A percentile compares a stretch with the other conserved stretches of the same genome.
These are phyloP conservation scores for Nannospalax galili DNA, from an alignment of 2,113 vertebrate species.

Conservation along the genomic window DNA sequence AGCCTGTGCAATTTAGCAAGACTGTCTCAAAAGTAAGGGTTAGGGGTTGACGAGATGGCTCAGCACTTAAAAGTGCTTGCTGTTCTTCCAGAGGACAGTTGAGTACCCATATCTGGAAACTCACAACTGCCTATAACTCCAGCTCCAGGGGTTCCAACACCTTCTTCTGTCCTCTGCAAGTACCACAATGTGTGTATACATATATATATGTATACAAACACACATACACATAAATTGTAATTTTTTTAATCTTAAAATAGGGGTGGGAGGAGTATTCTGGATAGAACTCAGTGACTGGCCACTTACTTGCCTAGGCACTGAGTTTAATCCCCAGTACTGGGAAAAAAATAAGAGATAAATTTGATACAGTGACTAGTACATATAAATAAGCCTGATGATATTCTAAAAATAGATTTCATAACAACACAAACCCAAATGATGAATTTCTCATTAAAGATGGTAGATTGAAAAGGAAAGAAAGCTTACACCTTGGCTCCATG, in stretches of 20 bases:
- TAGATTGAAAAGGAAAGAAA: neutral
- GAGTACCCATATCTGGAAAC: neutral
- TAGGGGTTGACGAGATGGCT: too few relatives aligned
- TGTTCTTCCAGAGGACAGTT: neutral
- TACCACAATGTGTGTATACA: too few relatives aligned
- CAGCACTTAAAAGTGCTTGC: neutral
- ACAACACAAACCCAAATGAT: neutral
- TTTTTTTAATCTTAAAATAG: too few relatives aligned
- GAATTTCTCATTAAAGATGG: neutral
- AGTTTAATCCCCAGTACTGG: neutral
- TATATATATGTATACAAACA: too few relatives aligned
- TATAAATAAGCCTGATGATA: neutral
- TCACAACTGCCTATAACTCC: too few relatives aligned
- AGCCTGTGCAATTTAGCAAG: neutral
- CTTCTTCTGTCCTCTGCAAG: too few relatives aligned
- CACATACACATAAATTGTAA: too few relatives aligned
- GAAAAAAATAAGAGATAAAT: neutral
- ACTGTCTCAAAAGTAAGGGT: neutral
- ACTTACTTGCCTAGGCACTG: neutral
- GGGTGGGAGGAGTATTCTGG: too few relatives aligned
- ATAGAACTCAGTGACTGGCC: neutral
- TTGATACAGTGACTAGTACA: neutral
- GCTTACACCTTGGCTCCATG: neutral
- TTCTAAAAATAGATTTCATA: constrained; percentile 36
- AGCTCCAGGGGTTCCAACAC: too few relatives aligned